These are phyloP conservation scores for Hylyphantes graminicola DNA, from an alignment of 1,140 invertebrate genomes.

Conservation along the genomic window DNA sequence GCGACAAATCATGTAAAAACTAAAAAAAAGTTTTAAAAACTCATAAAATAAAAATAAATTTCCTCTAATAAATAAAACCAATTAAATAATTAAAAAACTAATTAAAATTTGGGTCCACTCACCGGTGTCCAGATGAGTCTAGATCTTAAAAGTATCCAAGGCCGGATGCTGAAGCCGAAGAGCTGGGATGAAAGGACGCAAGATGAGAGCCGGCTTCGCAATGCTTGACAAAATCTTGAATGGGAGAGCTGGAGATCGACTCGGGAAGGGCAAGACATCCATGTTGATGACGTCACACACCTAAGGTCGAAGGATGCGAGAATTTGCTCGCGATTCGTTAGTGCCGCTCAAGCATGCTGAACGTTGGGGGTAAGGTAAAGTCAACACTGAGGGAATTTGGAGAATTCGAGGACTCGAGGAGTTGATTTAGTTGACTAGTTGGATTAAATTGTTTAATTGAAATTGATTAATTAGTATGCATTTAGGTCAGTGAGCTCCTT, in stretches of 20 bases:
- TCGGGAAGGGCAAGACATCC: slow-evolving; percentile 37
- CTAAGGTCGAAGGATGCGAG: slow-evolving; percentile 22
- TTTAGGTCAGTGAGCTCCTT: too few relatives aligned
- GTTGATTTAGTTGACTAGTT: too few relatives aligned
- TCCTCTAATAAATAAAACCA: too few relatives aligned
- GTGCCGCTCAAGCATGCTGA: slow-evolving; percentile 19
- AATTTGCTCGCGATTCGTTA: slow-evolving; percentile 32
- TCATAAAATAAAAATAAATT: too few relatives aligned
- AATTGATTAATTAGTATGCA: too few relatives aligned
- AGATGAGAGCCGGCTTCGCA: slow-evolving; percentile 1
- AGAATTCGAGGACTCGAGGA: neutral
- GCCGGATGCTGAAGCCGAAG: neutral
- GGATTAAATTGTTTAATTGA: too few relatives aligned
- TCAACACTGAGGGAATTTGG: neutral
- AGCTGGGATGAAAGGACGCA: slow-evolving; percentile 4
- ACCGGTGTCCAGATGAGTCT: slow-evolving; percentile 10
- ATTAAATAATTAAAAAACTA: too few relatives aligned
- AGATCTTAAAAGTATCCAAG: slow-evolving; percentile 14
- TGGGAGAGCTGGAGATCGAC: neutral
- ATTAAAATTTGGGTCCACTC: neutral
- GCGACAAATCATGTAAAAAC: too few relatives aligned
- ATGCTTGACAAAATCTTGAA: slow-evolving; percentile 31
- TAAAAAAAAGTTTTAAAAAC: too few relatives aligned
- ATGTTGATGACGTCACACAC: slow-evolving; percentile 43
- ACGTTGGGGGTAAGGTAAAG: neutral